Percentiles rank a stretch among this genome's conserved stretches.
Evolutionary conservation across 2,888 invertebrate genomes (phyloP).

Genomic region (Drosophila glabriapex): DNA sequence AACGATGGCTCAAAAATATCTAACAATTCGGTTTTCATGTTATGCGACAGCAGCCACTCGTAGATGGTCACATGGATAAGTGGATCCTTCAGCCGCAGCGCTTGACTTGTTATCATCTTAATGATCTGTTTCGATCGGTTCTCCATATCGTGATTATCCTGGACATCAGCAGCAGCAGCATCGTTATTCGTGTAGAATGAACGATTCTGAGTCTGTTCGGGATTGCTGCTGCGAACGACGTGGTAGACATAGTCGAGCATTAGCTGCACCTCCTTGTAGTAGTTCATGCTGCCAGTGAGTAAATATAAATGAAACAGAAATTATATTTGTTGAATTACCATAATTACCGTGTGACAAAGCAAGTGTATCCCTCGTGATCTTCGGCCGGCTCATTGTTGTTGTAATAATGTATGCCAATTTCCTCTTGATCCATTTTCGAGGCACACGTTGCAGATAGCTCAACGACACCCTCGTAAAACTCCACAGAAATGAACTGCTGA

Average conservation of each 20-base stretch:
- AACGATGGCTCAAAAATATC: constrained; percentile 86
- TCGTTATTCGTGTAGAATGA: constrained; percentile 32
- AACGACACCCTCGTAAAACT: constrained; percentile 95
- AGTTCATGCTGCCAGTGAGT: constrained; percentile 89
- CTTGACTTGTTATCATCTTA: constrained; percentile 88
- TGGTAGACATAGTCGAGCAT: constrained; percentile 88
- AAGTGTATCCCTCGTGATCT: constrained; percentile 93
- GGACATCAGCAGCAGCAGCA: neutral
- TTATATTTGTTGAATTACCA: neutral
- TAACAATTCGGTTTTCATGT: constrained; percentile 89
- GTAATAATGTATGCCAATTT: constrained; percentile 94
- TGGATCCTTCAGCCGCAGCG: constrained; percentile 92
- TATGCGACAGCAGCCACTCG: constrained; percentile 95
- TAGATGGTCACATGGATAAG: constrained; percentile 96
- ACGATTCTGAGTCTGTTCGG: constrained; percentile 72
- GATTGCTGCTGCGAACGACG: constrained; percentile 73
- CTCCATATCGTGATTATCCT: constrained; percentile 57
- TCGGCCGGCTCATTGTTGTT: constrained; percentile 92
- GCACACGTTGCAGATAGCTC: constrained; percentile 95
- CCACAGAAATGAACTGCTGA: constrained; percentile 91
- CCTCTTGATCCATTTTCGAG: constrained; percentile 94
- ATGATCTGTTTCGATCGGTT: constrained; percentile 85
- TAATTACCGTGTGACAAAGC: constrained; percentile 88
- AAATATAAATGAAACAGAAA: neutral
- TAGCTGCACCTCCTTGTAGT: constrained; percentile 94